Evolutionary conservation across 2,797 vertebrate genomes (phyloP).

Genomic region (Sarcophilus harrisii): DNA sequence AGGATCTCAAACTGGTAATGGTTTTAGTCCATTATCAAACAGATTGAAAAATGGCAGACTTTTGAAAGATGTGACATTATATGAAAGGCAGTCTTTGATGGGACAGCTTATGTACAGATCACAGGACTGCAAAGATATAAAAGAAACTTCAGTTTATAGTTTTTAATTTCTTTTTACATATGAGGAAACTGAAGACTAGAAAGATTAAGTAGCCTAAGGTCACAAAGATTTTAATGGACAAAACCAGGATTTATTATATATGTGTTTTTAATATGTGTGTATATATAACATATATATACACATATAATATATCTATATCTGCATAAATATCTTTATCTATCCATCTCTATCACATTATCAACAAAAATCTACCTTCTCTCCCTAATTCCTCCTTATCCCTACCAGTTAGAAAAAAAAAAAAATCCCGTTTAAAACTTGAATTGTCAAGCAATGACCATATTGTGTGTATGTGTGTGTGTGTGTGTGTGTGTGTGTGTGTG

Average conservation of each 20-base stretch:
- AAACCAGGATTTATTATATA: background rate
- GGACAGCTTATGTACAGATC: background rate
- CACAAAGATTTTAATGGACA: background rate
- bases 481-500: background rate
- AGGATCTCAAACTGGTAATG: slow-evolving; percentile 39
- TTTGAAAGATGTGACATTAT: background rate
- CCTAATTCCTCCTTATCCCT: background rate
- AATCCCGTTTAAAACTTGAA: background rate
- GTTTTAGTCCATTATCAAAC: background rate
- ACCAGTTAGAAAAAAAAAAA: background rate
- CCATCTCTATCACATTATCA: background rate
- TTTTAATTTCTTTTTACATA: background rate
- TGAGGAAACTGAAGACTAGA: background rate
- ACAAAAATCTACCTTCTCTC: background rate
- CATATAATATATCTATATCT: too few relatives aligned
- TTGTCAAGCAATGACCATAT: background rate
- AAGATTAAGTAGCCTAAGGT: background rate
- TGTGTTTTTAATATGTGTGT: too few relatives aligned
- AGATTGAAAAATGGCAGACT: background rate
- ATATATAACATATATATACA: too few relatives aligned
- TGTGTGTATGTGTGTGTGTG: too few relatives aligned
- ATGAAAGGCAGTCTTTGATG: background rate
- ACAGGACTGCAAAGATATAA: background rate
- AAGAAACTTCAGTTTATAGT: background rate
- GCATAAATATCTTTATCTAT: too few relatives aligned